phyloP scores from a whole-genome alignment of 30 jellyfish, hydroid and myxozoan species.

The Hydractinia echinata region DNA sequence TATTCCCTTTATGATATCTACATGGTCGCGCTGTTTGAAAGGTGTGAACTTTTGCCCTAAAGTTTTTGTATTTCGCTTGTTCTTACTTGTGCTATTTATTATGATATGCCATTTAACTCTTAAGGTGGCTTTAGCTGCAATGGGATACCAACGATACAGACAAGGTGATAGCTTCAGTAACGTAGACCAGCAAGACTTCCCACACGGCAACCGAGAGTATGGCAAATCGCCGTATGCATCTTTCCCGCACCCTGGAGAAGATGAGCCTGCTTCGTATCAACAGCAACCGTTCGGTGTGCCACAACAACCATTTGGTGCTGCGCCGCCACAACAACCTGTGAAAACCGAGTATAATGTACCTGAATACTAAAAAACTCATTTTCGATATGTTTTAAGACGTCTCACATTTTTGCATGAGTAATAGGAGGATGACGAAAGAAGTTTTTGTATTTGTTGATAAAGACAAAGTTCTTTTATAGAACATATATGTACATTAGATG shows the following conservation, averaged over 20 bases:
- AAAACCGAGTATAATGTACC: conserved; percentile 90
- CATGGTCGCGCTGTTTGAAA: background rate
- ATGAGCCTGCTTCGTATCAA: conserved; percentile 59
- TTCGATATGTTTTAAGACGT: too few species aligned
- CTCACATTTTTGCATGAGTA: too few species aligned
- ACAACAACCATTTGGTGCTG: conserved; percentile 47
- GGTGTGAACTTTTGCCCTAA: background rate
- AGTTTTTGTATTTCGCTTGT: background rate
- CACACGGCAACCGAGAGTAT: conserved; percentile 45
- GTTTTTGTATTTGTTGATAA: too few species aligned
- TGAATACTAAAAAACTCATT: conserved; percentile 30
- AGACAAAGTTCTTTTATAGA: too few species aligned
- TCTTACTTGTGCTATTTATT: background rate
- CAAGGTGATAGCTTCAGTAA: conserved; percentile 55
- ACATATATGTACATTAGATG: too few species aligned
- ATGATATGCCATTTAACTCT: background rate
- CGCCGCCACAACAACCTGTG: conserved; percentile 67
- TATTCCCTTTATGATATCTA: too few species aligned
- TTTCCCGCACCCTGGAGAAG: conserved; percentile 94
- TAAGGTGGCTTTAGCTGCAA: conserved; percentile 66
- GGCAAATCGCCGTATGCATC: conserved; percentile 95
- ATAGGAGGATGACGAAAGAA: too few species aligned
- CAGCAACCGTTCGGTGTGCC: conserved; percentile 82
- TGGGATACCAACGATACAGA: conserved; percentile 64
- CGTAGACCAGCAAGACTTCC: conserved; percentile 41